These are phyloP conservation scores for Cladopsammia gracilis DNA, from an alignment of 64 coral and sea anemone genomes.

Conservation along the genomic window DNA sequence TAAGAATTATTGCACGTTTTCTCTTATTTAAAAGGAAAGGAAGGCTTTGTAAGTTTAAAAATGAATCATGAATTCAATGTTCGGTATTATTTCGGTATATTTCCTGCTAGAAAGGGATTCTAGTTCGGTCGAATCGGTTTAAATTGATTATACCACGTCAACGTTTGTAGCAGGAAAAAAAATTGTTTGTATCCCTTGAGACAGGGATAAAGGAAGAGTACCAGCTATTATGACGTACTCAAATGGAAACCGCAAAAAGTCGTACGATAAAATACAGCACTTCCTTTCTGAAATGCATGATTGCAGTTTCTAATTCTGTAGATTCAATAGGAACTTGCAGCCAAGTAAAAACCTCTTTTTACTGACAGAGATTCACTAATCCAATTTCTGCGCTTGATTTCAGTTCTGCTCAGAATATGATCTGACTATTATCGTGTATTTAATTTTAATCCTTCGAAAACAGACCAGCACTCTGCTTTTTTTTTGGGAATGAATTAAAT, in stretches of 20 bases:
- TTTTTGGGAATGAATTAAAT: not conserved
- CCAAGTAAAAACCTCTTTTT: not conserved
- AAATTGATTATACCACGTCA: not conserved
- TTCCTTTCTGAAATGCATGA: not conserved
- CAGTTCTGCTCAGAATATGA: not conserved
- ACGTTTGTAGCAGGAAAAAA: not conserved
- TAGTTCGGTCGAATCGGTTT: not conserved
- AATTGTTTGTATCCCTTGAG: constrained; percentile 41
- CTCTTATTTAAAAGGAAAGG: too few relatives aligned
- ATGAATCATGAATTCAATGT: not conserved
- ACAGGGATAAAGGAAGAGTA: not conserved
- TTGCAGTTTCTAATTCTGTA: not conserved
- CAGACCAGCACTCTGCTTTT: not conserved
- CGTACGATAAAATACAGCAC: not conserved
- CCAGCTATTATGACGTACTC: not conserved
- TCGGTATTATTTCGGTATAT: not conserved
- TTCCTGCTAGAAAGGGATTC: not conserved
- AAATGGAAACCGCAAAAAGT: constrained; percentile 24
- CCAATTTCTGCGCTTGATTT: constrained; percentile 7
- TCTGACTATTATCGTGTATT: not conserved
- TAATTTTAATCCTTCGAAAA: constrained; percentile 10
- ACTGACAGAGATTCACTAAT: not conserved
- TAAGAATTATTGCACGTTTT: not conserved
- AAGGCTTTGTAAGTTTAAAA: not conserved
- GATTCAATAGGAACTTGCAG: not conserved